These are phyloP conservation scores for Clarias platycephalus DNA, from an alignment of 2,797 vertebrate genomes.

Conservation along the genomic window DNA sequence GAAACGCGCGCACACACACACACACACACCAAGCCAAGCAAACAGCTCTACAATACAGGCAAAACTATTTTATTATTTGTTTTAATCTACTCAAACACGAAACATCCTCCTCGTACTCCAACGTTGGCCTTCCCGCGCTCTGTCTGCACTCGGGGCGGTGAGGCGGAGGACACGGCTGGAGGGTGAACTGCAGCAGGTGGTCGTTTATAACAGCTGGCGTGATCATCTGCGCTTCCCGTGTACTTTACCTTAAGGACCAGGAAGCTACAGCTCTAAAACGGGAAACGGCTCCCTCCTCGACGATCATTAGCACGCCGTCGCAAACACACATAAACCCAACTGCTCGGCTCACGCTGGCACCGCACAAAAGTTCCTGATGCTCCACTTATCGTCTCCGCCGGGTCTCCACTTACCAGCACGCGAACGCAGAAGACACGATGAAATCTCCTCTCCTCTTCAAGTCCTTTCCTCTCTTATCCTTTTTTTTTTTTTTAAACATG, in stretches of 20 bases:
- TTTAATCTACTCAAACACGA: not conserved
- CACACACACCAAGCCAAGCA: not conserved
- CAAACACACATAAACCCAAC: slow-evolving; percentile 41
- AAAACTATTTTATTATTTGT: no score
- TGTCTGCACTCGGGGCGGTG: not conserved
- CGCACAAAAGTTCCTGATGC: slow-evolving; percentile 25
- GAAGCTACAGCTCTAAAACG: slow-evolving; percentile 15
- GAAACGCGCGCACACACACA: no score
- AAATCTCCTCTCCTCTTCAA: not conserved
- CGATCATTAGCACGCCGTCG: slow-evolving; percentile 48
- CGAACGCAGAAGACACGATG: no score
- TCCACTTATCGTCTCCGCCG: slow-evolving; percentile 22
- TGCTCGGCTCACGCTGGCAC: not conserved
- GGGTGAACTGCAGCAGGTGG: slow-evolving; percentile 4
- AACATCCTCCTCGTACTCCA: no score
- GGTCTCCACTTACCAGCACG: not conserved
- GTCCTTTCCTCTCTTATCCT: no score
- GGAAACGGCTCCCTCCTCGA: slow-evolving; percentile 4
- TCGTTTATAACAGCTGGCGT: not conserved
- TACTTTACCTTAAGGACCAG: slow-evolving; percentile 20
- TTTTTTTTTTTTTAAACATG: not conserved
- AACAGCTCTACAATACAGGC: not conserved
- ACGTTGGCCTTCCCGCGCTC: not conserved
- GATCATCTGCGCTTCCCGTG: not conserved
- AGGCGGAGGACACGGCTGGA: not conserved